A percentile compares a stretch with the other conserved stretches of the same genome.
Conservation (phyloP, 2,888 invertebrate species). For the Dasypogon diadema region DNA sequence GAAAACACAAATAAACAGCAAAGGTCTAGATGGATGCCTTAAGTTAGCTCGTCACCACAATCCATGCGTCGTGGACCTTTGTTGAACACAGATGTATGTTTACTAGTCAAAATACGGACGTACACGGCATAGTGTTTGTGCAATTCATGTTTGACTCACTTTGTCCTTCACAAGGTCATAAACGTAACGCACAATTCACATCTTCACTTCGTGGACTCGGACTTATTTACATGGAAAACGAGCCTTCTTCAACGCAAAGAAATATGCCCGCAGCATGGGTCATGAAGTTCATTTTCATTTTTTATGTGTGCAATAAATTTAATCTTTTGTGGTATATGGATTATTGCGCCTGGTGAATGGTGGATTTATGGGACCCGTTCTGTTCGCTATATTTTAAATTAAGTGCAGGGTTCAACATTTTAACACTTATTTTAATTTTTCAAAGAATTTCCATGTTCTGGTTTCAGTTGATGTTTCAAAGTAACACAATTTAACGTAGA, state of each 20-base stretch:
- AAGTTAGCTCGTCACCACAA: slow-evolving; percentile 15
- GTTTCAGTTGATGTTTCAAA: too few relatives aligned
- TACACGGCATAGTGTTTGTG: slow-evolving; percentile 28
- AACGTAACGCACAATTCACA: slow-evolving; percentile 45
- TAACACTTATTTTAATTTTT: too few relatives aligned
- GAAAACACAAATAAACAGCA: slow-evolving; percentile 29
- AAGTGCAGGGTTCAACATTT: too few relatives aligned
- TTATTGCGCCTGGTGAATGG: slow-evolving; percentile 16
- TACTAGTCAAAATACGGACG: slow-evolving; percentile 12
- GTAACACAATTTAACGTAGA: too few relatives aligned
- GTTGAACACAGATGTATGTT: slow-evolving; percentile 21
- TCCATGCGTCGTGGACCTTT: slow-evolving; percentile 1
- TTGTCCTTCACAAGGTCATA: slow-evolving; percentile 51
- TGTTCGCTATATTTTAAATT: too few relatives aligned
- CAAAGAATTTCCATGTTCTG: too few relatives aligned
- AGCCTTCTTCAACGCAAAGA: slow-evolving; percentile 8
- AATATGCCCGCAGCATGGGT: slow-evolving; percentile 17
- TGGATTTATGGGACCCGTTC: slow-evolving; percentile 5
- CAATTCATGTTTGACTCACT: slow-evolving; percentile 45
- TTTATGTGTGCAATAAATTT: slow-evolving; percentile 28
- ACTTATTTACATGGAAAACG: slow-evolving; percentile 18
- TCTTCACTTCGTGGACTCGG: background rate
- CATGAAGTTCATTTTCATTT: slow-evolving; percentile 16
- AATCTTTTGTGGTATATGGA: slow-evolving; percentile 20
- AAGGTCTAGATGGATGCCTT: slow-evolving; percentile 22